These are phyloP conservation scores for Megathymus violae DNA, from an alignment of 1,140 invertebrate species.

Conservation along the genomic window DNA sequence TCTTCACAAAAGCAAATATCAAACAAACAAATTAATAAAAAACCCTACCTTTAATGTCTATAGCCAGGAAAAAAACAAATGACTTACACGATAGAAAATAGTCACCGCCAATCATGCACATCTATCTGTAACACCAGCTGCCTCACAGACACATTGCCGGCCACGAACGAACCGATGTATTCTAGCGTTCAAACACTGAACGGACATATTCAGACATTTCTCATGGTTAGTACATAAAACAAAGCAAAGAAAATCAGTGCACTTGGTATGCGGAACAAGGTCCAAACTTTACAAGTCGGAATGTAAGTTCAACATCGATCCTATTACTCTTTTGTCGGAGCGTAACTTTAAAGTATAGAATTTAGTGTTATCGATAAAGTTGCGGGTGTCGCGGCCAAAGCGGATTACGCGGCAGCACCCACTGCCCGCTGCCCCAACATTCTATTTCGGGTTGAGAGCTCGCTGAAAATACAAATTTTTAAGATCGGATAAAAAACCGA, in stretches of 20 bases:
- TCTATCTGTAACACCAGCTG: too few species aligned
- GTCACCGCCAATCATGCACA: too few species aligned
- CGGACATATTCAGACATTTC: too few species aligned
- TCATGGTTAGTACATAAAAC: too few species aligned
- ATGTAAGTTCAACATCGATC: conserved; percentile 54
- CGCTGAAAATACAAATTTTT: conserved; percentile 31
- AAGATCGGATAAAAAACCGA: conserved; percentile 1
- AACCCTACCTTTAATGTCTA: too few species aligned
- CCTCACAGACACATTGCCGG: too few species aligned
- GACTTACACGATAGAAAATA: too few species aligned
- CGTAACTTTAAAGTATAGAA: conserved; percentile 63
- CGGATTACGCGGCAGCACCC: conserved; percentile 55
- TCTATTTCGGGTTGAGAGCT: conserved; percentile 60
- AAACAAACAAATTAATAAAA: too few species aligned
- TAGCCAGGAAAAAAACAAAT: too few species aligned
- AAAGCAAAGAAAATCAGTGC: conserved; percentile 36
- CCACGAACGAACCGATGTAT: too few species aligned
- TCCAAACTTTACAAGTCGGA: conserved; percentile 45
- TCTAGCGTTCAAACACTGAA: conserved; percentile 21
- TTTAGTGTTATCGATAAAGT: conserved; percentile 66
- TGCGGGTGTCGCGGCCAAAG: conserved; percentile 55
- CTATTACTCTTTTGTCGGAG: conserved; percentile 60
- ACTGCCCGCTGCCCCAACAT: conserved; percentile 49
- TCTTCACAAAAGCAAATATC: too few species aligned
- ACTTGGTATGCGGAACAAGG: conserved; percentile 28